Percentiles rank a stretch among this genome's conserved stretches.
These are phyloP conservation scores for Agonopterix alstromeriana DNA, from an alignment of 2,888 invertebrate genomes.

Conservation along the genomic window DNA sequence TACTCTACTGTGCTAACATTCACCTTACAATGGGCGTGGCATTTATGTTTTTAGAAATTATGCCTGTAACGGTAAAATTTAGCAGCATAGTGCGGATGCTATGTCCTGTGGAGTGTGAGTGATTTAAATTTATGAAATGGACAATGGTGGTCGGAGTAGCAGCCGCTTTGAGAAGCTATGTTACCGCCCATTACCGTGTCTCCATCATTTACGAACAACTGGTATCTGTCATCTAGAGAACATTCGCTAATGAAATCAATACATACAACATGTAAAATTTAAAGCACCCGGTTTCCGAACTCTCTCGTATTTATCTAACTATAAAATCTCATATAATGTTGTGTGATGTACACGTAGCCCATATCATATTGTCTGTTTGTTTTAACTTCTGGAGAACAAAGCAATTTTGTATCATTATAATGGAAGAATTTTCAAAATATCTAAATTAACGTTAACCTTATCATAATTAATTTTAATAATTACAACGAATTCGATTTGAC, in stretches of 20 bases:
- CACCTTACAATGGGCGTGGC: background rate
- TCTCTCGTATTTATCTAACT: constrained; percentile 72
- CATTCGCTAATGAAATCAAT: constrained; percentile 65
- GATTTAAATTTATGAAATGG: no score
- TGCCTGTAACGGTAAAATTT: no score
- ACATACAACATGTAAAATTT: constrained; percentile 72
- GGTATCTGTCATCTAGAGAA: constrained; percentile 27
- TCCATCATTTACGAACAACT: no score
- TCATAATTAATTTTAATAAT: constrained; percentile 47
- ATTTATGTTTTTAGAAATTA: no score
- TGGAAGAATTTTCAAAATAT: constrained; percentile 67
- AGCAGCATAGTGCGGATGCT: no score
- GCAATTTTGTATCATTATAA: constrained; percentile 51
- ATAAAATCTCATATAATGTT: constrained; percentile 55
- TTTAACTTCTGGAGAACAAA: constrained; percentile 52
- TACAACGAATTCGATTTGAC: constrained; percentile 72
- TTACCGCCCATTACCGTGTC: no score
- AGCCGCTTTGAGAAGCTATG: no score
- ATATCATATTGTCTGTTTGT: constrained; percentile 66
- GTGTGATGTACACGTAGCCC: constrained; percentile 59
- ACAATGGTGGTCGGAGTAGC: no score
- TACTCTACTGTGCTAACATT: constrained; percentile 6
- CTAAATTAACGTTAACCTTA: constrained; percentile 63
- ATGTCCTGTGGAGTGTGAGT: no score
- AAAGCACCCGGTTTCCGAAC: constrained; percentile 75